Conservation (phyloP, 2,888 invertebrate species). For the Apamea sordens region DNA sequence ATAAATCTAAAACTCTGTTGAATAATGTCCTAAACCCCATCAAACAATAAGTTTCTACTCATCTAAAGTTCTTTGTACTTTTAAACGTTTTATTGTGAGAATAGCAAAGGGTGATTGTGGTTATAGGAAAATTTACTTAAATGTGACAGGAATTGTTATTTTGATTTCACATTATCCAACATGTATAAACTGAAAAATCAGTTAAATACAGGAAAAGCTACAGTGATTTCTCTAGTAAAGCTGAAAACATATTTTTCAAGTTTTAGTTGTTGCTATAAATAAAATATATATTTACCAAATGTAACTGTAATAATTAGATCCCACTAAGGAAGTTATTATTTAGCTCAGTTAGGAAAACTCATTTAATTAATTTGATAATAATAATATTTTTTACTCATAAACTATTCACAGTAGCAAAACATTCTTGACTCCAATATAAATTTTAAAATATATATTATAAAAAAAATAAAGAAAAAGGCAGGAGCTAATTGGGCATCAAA, state of each 20-base stretch:
- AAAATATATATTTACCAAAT: neutral
- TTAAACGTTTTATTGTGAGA: neutral
- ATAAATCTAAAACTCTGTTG: neutral
- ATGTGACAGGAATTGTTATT: neutral
- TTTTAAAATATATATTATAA: slow-evolving; percentile 6
- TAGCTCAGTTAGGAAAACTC: neutral
- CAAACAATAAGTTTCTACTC: neutral
- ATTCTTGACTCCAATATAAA: slow-evolving; percentile 8
- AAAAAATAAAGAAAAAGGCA: too few relatives aligned
- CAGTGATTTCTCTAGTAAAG: neutral
- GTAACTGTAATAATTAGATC: neutral
- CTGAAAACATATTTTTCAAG: neutral
- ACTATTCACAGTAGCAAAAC: neutral
- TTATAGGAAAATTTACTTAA: neutral
- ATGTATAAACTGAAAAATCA: neutral
- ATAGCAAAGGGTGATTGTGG: neutral
- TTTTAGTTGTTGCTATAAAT: neutral
- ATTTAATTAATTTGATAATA: neutral
- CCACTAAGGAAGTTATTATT: neutral
- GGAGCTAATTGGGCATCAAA: too few relatives aligned
- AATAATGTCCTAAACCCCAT: too few relatives aligned
- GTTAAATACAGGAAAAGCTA: neutral
- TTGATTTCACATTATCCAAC: neutral
- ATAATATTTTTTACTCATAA: neutral
- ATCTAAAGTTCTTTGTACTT: neutral